Evolutionary conservation across 1,140 invertebrate species (phyloP), one percentile per base, ranked within the genome.

Genomic region (Dermatophagoides farinae): DNA sequence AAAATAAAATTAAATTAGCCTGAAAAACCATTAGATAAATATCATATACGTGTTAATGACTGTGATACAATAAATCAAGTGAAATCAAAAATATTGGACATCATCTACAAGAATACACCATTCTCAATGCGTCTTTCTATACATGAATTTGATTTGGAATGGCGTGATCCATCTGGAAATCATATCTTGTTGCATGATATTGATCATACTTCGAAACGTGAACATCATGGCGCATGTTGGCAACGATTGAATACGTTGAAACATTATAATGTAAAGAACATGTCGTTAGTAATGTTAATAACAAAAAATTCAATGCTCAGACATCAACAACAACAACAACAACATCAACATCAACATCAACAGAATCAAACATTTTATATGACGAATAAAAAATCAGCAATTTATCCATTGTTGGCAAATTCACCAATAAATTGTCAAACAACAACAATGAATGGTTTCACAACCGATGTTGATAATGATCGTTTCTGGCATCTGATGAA

Each of bases 31-130:
- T 84, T 91, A 73, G 86, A 95, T 67, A 90, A 96, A 73, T 83
- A 95, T 60, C 85, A 89, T 68, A 93, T 90, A 71, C 90, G 88
- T 75, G 89, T 96, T 0, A 78, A 97, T 57, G 91, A 97, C 75
- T 97, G 92, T 79, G 95, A 99, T 78, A 96, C 90, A 31, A 93
- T 98, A 71, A 88, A 84, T 62, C 95, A 99, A 76, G 91, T 97
- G 0, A 98, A 98, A 72, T 82, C 85, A 1, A 98, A 98, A 77
- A 92, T 97, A 61, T 77, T 98, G 40, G 93, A 98, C 75, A 83
- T 88, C n/a, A 77, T 98, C 14, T 95, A 91, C 73, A 91, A 91
- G 72, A 91, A 92, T 72, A 90, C 86, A 22, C 87, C 89, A n/a
- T 92, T 88, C 71, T 91, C 88, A 18, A 73, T 88, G 69, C 77